Evolutionary conservation across 2,113 vertebrate genomes (phyloP).

Genomic region (Hipposideros armiger): DNA sequence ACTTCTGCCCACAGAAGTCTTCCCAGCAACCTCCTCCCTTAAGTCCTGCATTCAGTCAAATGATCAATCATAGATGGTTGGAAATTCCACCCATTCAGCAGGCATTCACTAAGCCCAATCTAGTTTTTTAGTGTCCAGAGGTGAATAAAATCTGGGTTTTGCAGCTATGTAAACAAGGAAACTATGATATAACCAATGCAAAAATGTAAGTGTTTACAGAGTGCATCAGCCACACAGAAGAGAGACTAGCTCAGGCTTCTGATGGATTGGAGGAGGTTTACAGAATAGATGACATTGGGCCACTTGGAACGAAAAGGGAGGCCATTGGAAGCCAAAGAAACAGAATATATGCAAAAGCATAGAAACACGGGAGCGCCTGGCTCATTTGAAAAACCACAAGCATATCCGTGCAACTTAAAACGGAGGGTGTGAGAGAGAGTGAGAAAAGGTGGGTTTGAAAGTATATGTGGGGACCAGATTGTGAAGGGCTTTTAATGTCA

Average conservation of each 20-base stretch:
- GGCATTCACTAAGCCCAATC: neutral
- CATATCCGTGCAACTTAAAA: neutral
- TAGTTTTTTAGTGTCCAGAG: neutral
- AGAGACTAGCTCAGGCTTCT: neutral
- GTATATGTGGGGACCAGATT: neutral
- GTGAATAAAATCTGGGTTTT: neutral
- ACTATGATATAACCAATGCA: neutral
- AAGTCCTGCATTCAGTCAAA: accelerated
- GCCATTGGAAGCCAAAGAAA: neutral
- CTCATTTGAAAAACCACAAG: neutral
- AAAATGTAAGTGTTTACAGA: neutral
- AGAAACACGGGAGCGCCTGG: neutral
- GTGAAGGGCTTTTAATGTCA: neutral
- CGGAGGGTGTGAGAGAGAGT: neutral
- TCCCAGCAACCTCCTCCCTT: neutral
- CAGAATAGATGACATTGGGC: neutral
- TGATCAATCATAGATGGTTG: neutral
- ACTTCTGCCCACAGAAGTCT: neutral
- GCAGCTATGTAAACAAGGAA: neutral
- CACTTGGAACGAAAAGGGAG: neutral
- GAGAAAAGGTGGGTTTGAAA: neutral
- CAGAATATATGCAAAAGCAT: neutral
- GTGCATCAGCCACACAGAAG: neutral
- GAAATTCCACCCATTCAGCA: neutral
- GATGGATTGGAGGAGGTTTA: neutral